These are phyloP conservation scores for Antechinus stuartii DNA, from an alignment of 2,113 vertebrate species.

Conservation along the genomic window DNA sequence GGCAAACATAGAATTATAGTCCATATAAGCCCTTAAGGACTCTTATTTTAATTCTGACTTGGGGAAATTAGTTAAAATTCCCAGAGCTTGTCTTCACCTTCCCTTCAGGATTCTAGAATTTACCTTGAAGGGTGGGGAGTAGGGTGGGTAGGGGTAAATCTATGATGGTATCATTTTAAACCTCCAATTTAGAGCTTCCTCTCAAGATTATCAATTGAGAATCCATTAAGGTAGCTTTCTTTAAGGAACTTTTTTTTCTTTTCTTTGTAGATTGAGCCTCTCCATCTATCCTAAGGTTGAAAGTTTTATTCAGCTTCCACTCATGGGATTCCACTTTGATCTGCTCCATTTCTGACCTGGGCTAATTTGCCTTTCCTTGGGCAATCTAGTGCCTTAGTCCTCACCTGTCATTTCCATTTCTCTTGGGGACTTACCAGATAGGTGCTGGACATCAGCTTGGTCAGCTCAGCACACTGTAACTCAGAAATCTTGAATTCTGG, in stretches of 20 bases:
- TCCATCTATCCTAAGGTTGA: no score
- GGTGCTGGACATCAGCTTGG: background rate
- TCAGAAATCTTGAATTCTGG: background rate
- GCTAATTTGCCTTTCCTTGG: background rate
- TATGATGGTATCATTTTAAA: background rate
- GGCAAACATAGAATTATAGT: background rate
- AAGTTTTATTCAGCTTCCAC: no score
- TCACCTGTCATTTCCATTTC: background rate
- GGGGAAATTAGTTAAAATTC: background rate
- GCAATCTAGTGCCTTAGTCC: background rate
- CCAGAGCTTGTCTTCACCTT: background rate
- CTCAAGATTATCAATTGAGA: background rate
- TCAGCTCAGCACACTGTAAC: background rate
- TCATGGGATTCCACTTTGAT: background rate
- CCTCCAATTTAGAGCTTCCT: background rate
- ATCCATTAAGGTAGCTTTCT: background rate
- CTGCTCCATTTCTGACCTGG: background rate
- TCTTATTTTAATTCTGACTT: background rate
- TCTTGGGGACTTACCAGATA: background rate
- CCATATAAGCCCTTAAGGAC: background rate
- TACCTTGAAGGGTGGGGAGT: background rate
- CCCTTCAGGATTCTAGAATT: background rate
- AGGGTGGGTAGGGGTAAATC: background rate
- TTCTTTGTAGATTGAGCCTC: background rate
- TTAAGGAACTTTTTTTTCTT: background rate